Conservation (phyloP, 1,140 invertebrate species). For the Bathynomus jamesi region DNA sequence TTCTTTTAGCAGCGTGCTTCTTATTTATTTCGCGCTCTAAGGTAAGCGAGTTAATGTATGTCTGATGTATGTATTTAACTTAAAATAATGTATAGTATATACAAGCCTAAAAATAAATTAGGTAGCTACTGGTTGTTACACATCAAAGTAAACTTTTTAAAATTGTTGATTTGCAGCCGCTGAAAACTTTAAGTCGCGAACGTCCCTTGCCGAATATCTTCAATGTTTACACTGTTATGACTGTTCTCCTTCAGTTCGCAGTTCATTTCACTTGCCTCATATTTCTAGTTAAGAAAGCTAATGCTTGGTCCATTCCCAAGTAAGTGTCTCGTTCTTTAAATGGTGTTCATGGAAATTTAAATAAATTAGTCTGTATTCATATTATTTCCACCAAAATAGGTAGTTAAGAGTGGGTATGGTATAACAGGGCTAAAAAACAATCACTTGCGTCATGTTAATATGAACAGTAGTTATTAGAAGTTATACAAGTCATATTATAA, state of each 20-base stretch:
- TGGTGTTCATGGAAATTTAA: background rate
- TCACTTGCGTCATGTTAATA: no score
- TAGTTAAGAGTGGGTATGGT: no score
- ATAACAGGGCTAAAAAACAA: no score
- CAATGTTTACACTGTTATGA: slow-evolving; percentile 93
- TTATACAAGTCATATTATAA: no score
- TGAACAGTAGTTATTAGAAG: no score
- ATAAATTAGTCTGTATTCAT: no score
- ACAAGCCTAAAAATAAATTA: no score
- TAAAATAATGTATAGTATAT: no score
- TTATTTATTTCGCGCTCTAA: slow-evolving; percentile 97
- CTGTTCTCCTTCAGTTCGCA: slow-evolving; percentile 88
- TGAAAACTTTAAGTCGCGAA: slow-evolving; percentile 85
- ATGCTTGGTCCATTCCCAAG: slow-evolving; percentile 40
- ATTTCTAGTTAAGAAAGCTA: slow-evolving; percentile 75
- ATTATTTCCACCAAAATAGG: no score
- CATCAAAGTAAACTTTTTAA: no score
- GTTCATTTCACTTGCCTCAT: slow-evolving; percentile 90
- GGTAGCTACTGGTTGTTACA: no score
- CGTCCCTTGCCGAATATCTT: slow-evolving; percentile 97
- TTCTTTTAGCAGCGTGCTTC: slow-evolving; percentile 85
- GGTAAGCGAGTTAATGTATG: slow-evolving; percentile 53
- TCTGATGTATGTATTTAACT: background rate
- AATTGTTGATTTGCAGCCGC: slow-evolving; percentile 77
- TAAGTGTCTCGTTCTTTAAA: slow-evolving; percentile 23